A percentile compares a stretch with the other conserved stretches of the same genome.
Evolutionary conservation across 2,113 vertebrate species (phyloP).

Genomic region (Uria lomvia): DNA sequence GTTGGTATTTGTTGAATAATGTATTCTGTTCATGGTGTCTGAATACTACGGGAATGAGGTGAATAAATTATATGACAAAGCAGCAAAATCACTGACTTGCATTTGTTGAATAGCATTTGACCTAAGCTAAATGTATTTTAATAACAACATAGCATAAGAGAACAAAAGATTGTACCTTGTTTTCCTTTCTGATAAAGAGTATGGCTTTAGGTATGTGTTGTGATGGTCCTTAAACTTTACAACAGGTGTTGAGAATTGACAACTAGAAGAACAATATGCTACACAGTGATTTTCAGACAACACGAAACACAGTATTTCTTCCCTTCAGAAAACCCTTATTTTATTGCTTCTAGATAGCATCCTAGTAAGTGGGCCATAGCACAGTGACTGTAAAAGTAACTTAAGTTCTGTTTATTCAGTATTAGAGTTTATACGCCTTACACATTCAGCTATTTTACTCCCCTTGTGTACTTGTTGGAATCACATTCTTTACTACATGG

Average conservation of each 20-base stretch:
- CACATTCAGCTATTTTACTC: not conserved
- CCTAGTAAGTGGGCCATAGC: not conserved
- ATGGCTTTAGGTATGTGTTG: not conserved
- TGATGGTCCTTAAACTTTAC: not conserved
- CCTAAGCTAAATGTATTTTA: not conserved
- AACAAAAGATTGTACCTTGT: not conserved
- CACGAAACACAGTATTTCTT: not conserved
- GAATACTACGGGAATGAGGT: not conserved
- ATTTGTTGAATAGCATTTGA: conserved; percentile 16
- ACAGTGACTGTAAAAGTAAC: not conserved
- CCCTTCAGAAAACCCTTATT: not conserved
- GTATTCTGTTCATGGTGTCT: conserved; percentile 21
- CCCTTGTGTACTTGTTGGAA: not conserved
- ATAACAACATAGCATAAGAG: not conserved
- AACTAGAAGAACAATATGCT: conserved; percentile 2
- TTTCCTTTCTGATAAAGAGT: not conserved
- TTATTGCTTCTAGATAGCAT: not conserved
- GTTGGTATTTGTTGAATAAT: conserved; percentile 57
- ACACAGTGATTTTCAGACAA: not conserved
- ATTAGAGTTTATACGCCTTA: not conserved
- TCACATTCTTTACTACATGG: not conserved
- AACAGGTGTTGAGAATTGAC: not conserved
- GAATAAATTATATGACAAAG: conserved; percentile 48
- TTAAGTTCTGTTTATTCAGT: not conserved
- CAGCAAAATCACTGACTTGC: not conserved